A percentile compares a stretch with the other conserved stretches of the same genome.
These are phyloP conservation scores for Solenopsis invicta DNA, from an alignment of 1,140 invertebrate genomes.

Conservation along the genomic window DNA sequence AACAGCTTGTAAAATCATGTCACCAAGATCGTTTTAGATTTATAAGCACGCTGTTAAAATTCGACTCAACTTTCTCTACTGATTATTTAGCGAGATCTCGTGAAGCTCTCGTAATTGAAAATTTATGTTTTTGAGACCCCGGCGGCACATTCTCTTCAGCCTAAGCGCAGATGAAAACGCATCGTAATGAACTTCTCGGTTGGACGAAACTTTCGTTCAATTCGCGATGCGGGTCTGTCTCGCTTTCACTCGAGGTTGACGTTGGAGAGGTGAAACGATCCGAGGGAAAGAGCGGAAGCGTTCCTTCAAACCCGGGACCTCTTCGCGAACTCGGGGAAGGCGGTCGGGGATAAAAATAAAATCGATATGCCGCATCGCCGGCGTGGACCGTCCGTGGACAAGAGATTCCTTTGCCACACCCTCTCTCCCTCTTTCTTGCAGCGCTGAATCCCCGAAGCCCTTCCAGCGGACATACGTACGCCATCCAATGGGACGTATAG, in stretches of 20 bases:
- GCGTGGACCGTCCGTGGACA: conserved; percentile 75
- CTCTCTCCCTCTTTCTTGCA: conserved; percentile 73
- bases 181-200: conserved; percentile 45
- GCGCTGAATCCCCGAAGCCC: conserved; percentile 54
- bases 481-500: conserved; percentile 81
- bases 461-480: conserved; percentile 73
- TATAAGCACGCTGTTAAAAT: not conserved
- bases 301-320: conserved; percentile 48
- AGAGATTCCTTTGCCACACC: conserved; percentile 59
- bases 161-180: conserved; percentile 38
- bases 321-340: conserved; percentile 76
- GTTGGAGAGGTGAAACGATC: not conserved
- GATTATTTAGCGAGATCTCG: conserved; percentile 2
- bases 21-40: not conserved
- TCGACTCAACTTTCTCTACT: not conserved
- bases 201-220: conserved; percentile 60
- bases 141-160: not conserved
- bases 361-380: conserved; percentile 83
- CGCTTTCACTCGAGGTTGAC: conserved; percentile 37
- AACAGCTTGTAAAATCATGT: not conserved
- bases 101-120: conserved; percentile 22
- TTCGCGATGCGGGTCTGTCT: conserved; percentile 22
- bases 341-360: conserved; percentile 82
- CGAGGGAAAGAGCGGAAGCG: not conserved
- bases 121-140: conserved; percentile 42